Conservation (phyloP, 2,888 invertebrate genomes). For the Xanthia icteritia region DNA sequence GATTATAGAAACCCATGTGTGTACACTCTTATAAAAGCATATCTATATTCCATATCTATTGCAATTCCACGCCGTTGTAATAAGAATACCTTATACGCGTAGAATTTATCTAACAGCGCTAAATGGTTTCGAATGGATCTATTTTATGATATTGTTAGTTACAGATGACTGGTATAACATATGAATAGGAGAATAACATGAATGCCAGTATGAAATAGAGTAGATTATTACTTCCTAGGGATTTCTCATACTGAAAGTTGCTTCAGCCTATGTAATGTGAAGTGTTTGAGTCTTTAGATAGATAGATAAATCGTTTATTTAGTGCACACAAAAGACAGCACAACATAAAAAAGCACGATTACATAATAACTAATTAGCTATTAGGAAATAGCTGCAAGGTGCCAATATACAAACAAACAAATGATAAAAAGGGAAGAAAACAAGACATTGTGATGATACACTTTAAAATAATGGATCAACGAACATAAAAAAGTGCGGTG, state of each 20-base stretch:
- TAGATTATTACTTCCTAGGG: conserved; percentile 3
- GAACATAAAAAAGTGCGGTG: too few relatives aligned
- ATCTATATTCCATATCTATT: conserved; percentile 17
- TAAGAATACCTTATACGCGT: conserved; percentile 44
- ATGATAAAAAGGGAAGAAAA: too few relatives aligned
- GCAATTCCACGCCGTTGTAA: conserved; percentile 30
- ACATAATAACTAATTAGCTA: too few relatives aligned
- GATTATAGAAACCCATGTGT: background rate
- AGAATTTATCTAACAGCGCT: conserved; percentile 52
- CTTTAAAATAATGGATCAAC: too few relatives aligned
- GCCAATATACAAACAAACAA: too few relatives aligned
- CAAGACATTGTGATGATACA: too few relatives aligned
- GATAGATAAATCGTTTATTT: too few relatives aligned
- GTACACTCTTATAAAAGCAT: conserved; percentile 2
- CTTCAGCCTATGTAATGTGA: background rate
- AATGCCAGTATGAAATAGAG: background rate
- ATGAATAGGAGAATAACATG: conserved; percentile 3
- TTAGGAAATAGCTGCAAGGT: too few relatives aligned
- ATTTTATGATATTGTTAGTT: conserved; percentile 47
- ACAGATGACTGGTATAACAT: conserved; percentile 21
- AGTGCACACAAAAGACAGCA: too few relatives aligned
- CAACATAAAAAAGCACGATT: too few relatives aligned
- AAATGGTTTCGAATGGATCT: conserved; percentile 45
- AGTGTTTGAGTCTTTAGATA: background rate
- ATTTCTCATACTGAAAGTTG: conserved; percentile 4